These are phyloP conservation scores for Scaptomyza cyrtandrae DNA, from an alignment of 2,888 invertebrate species.

Conservation along the genomic window DNA sequence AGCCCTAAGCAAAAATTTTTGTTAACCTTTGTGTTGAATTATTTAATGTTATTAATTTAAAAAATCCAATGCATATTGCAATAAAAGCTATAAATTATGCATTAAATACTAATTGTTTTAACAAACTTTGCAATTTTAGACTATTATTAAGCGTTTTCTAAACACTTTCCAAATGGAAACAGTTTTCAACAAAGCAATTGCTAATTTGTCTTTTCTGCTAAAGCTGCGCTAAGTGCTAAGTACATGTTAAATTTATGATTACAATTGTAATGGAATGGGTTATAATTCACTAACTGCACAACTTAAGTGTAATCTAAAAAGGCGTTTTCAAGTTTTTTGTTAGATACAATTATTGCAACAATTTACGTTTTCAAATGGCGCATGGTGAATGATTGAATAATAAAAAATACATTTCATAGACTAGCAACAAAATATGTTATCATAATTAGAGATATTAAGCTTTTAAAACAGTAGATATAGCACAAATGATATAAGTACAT, in stretches of 20 bases:
- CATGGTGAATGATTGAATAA: constrained; percentile 46
- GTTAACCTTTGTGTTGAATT: constrained; percentile 34
- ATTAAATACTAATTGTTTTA: constrained; percentile 46
- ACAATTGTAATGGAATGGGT: constrained; percentile 35
- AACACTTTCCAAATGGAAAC: constrained; percentile 63
- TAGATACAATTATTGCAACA: constrained; percentile 70
- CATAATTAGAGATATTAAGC: constrained; percentile 45
- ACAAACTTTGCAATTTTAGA: constrained; percentile 45
- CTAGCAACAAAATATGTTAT: constrained; percentile 65
- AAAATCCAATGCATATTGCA: constrained; percentile 44
- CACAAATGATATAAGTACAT: constrained; percentile 42
- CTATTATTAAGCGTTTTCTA: constrained; percentile 52
- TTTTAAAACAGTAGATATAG: constrained; percentile 41
- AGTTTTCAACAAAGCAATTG: constrained; percentile 74
- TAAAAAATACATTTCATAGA: constrained; percentile 47
- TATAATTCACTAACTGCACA: constrained; percentile 69
- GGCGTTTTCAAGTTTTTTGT: constrained; percentile 58
- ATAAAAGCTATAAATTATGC: constrained; percentile 57
- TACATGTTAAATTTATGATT: constrained; percentile 31
- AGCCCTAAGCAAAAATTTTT: constrained; percentile 42
- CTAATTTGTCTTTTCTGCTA: constrained; percentile 57
- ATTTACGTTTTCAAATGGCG: constrained; percentile 66
- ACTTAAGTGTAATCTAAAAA: constrained; percentile 67
- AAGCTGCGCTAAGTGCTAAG: constrained; percentile 73
- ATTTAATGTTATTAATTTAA: constrained; percentile 42